Evolutionary conservation across 2,113 vertebrate species (phyloP).

Genomic region (Coptodon rendalli): DNA sequence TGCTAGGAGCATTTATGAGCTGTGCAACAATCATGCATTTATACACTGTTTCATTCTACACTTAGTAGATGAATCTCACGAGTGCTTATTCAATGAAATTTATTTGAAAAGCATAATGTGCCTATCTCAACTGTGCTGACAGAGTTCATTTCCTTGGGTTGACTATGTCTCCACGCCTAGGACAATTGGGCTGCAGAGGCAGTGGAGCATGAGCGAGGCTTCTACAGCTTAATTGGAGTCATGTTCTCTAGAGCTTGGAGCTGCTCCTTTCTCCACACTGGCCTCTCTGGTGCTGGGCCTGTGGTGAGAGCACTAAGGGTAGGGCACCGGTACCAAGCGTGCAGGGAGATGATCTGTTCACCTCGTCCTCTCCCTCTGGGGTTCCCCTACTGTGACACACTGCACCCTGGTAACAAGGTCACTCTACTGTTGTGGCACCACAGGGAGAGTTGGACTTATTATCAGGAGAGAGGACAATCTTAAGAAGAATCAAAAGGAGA

Average conservation of each 20-base stretch:
- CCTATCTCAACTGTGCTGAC: conserved; percentile 13
- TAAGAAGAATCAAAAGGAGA: conserved; percentile 41
- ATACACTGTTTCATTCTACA: neutral
- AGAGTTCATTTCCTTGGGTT: conserved; percentile 31
- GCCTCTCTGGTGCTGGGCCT: conserved; percentile 25
- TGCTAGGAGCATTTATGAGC: neutral
- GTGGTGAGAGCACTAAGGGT: conserved; percentile 43
- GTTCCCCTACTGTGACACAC: conserved; percentile 52
- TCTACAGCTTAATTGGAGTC: conserved; percentile 68
- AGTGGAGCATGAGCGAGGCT: conserved; percentile 33
- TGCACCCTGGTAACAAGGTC: conserved; percentile 63
- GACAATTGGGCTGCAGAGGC: conserved; percentile 40
- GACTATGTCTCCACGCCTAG: conserved; percentile 26
- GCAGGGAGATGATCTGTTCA: conserved; percentile 57
- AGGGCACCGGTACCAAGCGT: conserved; percentile 32
- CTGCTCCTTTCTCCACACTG: conserved; percentile 26
- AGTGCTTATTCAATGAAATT: neutral
- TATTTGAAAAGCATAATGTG: conserved; percentile 1
- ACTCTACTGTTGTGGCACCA: conserved; percentile 48
- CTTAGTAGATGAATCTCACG: neutral
- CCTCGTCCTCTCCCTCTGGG: conserved; percentile 41
- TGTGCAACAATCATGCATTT: neutral
- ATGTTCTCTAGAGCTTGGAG: conserved; percentile 61
- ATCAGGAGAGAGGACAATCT: conserved; percentile 47
- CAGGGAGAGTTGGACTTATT: conserved; percentile 56